Percentiles rank a stretch among this genome's conserved stretches.
These are phyloP conservation scores for Campoletis raptor DNA, from an alignment of 2,888 invertebrate species.

Conservation along the genomic window DNA sequence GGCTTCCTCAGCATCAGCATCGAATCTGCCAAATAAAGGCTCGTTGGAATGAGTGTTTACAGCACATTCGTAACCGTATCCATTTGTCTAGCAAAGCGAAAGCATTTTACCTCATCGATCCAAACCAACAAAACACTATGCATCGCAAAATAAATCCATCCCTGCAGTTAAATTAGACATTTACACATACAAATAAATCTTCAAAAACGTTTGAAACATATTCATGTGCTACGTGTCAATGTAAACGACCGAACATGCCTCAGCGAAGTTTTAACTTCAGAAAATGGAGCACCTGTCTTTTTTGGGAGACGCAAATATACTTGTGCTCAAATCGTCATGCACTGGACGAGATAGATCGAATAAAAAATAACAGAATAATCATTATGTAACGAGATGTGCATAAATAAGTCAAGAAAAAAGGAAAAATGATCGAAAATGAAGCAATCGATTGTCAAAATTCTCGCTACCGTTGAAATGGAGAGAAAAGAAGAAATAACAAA, in stretches of 20 bases:
- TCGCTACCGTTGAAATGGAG: not conserved
- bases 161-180: slow-evolving; percentile 19
- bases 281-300: slow-evolving; percentile 70
- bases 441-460: not conserved
- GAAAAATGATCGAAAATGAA: not conserved
- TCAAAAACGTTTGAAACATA: not conserved
- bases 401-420: not conserved
- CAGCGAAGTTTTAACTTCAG: slow-evolving; percentile 71
- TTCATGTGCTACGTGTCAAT: not conserved
- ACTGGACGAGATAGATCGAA: not conserved
- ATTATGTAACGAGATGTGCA: not conserved
- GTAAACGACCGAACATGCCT: slow-evolving; percentile 58
- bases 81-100: slow-evolving; percentile 17
- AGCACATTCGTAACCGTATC: slow-evolving; percentile 18
- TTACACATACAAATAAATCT: not conserved
- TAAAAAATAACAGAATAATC: not conserved
- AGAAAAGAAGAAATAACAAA: not conserved
- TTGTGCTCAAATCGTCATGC: slow-evolving; percentile 34
- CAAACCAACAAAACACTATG: slow-evolving; percentile 39
- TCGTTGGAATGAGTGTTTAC: slow-evolving; percentile 20
- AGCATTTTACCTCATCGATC: slow-evolving; percentile 15
- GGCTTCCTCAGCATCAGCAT: not conserved
- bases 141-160: slow-evolving; percentile 63
- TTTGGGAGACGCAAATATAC: slow-evolving; percentile 67
- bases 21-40: slow-evolving; percentile 37